A percentile compares a stretch with the other conserved stretches of the same genome.
phyloP scores from a whole-genome alignment of 2,888 invertebrate species.

The Synergus umbraculus region DNA sequence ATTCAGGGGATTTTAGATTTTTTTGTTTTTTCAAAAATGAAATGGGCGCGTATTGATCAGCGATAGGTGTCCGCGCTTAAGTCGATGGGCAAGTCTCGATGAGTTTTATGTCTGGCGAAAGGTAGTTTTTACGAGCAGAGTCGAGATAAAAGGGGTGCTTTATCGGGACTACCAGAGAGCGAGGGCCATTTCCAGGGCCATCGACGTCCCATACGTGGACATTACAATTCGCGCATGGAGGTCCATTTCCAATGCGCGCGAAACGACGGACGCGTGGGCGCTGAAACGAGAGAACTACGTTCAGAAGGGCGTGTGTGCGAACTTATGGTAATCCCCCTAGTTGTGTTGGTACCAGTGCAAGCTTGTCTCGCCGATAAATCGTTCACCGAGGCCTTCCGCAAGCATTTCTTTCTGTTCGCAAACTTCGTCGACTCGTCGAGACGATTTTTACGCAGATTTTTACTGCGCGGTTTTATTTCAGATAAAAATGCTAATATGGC shows the following conservation, averaged over 20 bases:
- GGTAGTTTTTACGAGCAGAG: conserved; percentile 59
- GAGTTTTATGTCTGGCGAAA: conserved; percentile 54
- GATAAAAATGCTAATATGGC: background rate
- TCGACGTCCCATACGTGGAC: conserved; percentile 56
- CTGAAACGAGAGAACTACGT: conserved; percentile 58
- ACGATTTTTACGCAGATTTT: background rate
- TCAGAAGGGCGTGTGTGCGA: conserved; percentile 54
- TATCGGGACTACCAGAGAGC: conserved; percentile 61
- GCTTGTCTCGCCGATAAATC: conserved; percentile 58
- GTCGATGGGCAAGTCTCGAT: conserved; percentile 50
- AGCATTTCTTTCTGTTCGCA: conserved; percentile 47
- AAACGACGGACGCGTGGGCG: conserved; percentile 59
- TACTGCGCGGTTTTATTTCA: background rate
- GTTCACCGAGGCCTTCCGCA: conserved; percentile 54
- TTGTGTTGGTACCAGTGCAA: conserved; percentile 57
- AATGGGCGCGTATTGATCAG: conserved; percentile 51
- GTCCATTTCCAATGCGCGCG: conserved; percentile 62
- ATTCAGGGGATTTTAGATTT: background rate
- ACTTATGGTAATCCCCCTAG: conserved; percentile 58
- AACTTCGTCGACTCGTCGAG: conserved; percentile 9
- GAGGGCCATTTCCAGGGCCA: conserved; percentile 56
- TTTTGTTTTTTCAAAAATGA: background rate
- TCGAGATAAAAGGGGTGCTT: conserved; percentile 60
- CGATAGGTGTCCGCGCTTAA: conserved; percentile 43
- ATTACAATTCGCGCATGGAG: conserved; percentile 58